Evolutionary conservation across 1,140 invertebrate genomes (phyloP).

Genomic region (Cyphomyrmex costatus): DNA sequence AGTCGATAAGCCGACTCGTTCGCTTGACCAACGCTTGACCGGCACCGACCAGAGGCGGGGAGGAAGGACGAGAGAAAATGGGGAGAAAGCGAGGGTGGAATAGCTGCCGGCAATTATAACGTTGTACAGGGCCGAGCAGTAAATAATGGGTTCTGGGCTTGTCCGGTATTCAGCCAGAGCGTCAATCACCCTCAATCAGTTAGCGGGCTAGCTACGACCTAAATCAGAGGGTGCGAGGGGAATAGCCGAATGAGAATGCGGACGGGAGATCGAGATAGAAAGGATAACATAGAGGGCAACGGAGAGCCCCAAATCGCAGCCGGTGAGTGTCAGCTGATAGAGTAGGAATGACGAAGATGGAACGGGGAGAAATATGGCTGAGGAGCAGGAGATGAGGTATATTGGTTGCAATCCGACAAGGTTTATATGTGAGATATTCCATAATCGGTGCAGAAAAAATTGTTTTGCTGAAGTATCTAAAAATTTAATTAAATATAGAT

Average conservation of each 20-base stretch:
- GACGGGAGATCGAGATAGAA: constrained; percentile 64
- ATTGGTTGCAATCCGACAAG: constrained; percentile 32
- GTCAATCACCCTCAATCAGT: constrained; percentile 86
- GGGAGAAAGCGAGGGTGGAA: constrained; percentile 73
- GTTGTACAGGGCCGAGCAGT: constrained; percentile 80
- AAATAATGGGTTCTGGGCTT: constrained; percentile 84
- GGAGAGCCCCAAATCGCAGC: constrained; percentile 61
- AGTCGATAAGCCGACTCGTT: constrained; percentile 81
- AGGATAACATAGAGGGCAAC: constrained; percentile 63
- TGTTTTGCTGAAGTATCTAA: no score
- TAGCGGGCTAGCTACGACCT: constrained; percentile 81
- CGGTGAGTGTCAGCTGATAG: constrained; percentile 71
- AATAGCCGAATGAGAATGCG: constrained; percentile 65
- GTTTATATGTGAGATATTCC: neutral
- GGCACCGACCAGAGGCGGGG: constrained; percentile 5
- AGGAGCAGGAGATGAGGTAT: constrained; percentile 39
- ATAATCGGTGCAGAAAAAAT: constrained; percentile 23
- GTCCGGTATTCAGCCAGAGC: constrained; percentile 83
- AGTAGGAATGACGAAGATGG: constrained; percentile 68
- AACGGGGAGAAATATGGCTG: constrained; percentile 50
- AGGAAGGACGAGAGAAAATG: constrained; percentile 37
- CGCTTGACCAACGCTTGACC: constrained; percentile 63
- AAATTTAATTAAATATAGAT: no score
- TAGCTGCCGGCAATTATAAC: constrained; percentile 84
- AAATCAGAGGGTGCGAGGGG: constrained; percentile 82